Percentiles rank a stretch among this genome's conserved stretches.
phyloP scores from a whole-genome alignment of 2,113 vertebrate species.

The Pogona vitticeps region DNA sequence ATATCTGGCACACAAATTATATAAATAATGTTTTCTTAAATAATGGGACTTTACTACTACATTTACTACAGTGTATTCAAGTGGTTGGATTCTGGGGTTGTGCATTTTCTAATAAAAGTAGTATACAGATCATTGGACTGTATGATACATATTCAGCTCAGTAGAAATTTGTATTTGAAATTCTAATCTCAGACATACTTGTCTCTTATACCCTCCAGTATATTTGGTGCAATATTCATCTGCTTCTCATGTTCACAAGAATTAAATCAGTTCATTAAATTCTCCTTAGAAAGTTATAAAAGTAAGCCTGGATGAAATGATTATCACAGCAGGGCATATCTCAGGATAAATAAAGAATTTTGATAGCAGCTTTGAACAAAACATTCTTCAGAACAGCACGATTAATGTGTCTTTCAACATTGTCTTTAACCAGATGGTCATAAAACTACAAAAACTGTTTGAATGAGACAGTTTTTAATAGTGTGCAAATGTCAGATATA shows the following conservation, averaged over 20 bases:
- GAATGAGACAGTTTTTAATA: conserved; percentile 40
- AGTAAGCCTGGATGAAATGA: conserved; percentile 54
- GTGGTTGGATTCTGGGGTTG: too few relatives aligned
- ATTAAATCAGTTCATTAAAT: conserved; percentile 50
- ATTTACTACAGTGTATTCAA: too few relatives aligned
- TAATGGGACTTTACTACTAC: too few relatives aligned
- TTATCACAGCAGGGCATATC: conserved; percentile 49
- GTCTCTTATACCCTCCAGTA: conserved; percentile 12
- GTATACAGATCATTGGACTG: too few relatives aligned
- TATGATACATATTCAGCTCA: background rate
- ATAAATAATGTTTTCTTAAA: background rate
- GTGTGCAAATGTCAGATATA: conserved; percentile 28
- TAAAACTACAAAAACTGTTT: conserved; percentile 47
- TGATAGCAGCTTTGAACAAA: conserved; percentile 33
- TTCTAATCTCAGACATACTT: background rate
- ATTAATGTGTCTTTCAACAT: conserved; percentile 27
- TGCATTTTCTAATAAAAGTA: background rate
- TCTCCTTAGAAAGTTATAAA: conserved; percentile 45
- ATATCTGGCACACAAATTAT: too few relatives aligned
- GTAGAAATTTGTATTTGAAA: background rate
- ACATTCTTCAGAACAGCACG: conserved; percentile 7
- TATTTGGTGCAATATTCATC: background rate
- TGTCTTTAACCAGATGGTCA: conserved; percentile 37
- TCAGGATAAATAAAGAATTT: conserved; percentile 60
- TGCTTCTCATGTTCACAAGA: accelerated